Percentiles rank a stretch among this genome's conserved stretches.
Evolutionary conservation across 2,113 vertebrate species (phyloP).

Genomic region (Myanophis thanlyinensis): DNA sequence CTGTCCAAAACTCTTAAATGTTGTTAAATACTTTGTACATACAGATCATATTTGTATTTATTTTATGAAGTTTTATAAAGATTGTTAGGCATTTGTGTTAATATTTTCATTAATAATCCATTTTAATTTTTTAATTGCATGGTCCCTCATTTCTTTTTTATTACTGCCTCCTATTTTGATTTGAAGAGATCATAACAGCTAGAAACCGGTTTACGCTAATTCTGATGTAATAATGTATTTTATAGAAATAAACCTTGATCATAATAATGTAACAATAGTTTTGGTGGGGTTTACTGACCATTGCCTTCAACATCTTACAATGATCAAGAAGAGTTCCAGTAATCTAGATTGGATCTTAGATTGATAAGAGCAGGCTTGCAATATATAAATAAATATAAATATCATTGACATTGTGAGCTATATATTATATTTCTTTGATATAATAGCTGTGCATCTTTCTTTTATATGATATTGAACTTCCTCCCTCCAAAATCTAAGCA

Average conservation of each 20-base stretch:
- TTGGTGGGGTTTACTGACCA: not conserved
- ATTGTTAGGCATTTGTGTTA: slow-evolving; percentile 42
- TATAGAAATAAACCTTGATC: not conserved
- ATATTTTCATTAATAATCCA: slow-evolving; percentile 5
- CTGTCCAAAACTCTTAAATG: slow-evolving; percentile 59
- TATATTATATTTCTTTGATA: not conserved
- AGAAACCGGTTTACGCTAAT: not conserved
- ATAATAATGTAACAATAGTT: slow-evolving; percentile 30
- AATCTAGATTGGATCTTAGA: not conserved
- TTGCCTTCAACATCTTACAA: not conserved
- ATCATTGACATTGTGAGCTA: not conserved
- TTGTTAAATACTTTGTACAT: slow-evolving; percentile 57
- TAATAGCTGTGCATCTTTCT: not conserved
- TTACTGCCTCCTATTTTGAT: slow-evolving; percentile 4
- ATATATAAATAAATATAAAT: not conserved
- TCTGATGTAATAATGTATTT: not conserved
- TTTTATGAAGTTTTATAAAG: slow-evolving; percentile 63
- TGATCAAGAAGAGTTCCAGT: not conserved
- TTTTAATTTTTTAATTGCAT: slow-evolving; percentile 9
- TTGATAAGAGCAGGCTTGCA: not conserved
- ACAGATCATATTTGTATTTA: slow-evolving; percentile 58
- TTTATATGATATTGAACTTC: not conserved
- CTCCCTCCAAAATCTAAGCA: not conserved
- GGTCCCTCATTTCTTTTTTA: slow-evolving; percentile 28
- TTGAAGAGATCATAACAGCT: slow-evolving; percentile 5